Percentiles rank a stretch among this genome's conserved stretches.
These are phyloP conservation scores for Sinocyclocheilus grahami DNA, from an alignment of 2,113 vertebrate genomes.

Conservation along the genomic window DNA sequence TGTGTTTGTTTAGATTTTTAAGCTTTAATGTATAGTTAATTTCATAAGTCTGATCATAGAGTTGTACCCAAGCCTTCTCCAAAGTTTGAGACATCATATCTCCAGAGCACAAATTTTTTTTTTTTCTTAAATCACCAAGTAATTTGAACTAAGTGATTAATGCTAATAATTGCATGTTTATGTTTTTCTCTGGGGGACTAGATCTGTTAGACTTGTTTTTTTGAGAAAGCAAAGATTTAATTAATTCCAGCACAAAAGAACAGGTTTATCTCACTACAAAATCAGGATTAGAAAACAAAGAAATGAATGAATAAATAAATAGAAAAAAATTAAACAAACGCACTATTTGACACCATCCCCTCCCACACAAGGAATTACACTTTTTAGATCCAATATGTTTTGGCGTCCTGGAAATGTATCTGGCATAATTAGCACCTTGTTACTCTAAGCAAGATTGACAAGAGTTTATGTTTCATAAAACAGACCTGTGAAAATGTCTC, in stretches of 20 bases:
- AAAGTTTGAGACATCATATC: not conserved
- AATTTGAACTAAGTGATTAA: not conserved
- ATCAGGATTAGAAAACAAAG: not conserved
- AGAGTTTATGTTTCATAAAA: slow-evolving; percentile 51
- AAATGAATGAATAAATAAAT: not conserved
- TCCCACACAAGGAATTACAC: slow-evolving; percentile 62
- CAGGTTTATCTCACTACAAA: not conserved
- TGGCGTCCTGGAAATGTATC: slow-evolving; percentile 61
- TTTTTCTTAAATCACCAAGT: not conserved
- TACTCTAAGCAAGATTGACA: slow-evolving; percentile 50
- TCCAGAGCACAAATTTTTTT: not conserved
- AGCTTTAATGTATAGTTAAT: not conserved
- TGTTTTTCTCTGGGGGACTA: not conserved
- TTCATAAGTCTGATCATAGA: not conserved
- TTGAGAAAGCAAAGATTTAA: not conserved
- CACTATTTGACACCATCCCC: slow-evolving; percentile 33
- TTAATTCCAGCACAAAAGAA: slow-evolving; percentile 20
- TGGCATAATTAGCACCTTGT: slow-evolving; percentile 75
- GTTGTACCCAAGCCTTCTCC: not conserved
- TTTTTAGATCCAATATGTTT: slow-evolving; percentile 70
- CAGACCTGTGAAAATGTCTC: slow-evolving; percentile 56
- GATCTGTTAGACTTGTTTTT: not conserved
- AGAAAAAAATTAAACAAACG: slow-evolving; percentile 51
- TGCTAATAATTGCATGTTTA: not conserved
- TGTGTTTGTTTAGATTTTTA: not conserved